Conservation (phyloP, 2,113 vertebrate genomes). For the Centropus unirufus region DNA sequence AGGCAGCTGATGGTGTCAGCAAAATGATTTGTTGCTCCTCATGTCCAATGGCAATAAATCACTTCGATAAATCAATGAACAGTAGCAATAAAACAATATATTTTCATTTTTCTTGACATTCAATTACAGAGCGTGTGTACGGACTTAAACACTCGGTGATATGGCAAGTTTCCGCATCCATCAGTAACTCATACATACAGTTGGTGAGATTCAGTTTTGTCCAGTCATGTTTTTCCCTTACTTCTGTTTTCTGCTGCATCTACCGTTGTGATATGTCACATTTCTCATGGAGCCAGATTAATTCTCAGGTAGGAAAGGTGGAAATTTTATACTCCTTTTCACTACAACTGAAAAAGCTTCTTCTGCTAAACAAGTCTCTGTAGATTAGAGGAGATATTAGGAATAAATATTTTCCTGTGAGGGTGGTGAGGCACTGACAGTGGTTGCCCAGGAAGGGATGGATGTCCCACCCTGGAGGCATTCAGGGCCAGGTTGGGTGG, state of each 20-base stretch:
- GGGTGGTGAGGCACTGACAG: no score
- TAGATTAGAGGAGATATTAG: no score
- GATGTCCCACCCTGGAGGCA: no score
- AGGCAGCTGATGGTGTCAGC: constrained; percentile 84
- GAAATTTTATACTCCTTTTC: not conserved
- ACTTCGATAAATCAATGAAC: constrained; percentile 83
- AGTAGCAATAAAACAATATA: constrained; percentile 84
- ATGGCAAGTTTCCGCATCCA: constrained; percentile 54
- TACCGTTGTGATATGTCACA: not conserved
- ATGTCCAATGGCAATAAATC: constrained; percentile 81
- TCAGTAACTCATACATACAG: constrained; percentile 35
- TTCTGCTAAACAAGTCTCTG: not conserved
- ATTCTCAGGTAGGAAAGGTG: not conserved
- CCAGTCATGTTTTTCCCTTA: not conserved
- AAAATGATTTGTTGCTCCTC: constrained; percentile 80
- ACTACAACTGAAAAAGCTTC: not conserved
- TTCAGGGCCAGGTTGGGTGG: no score
- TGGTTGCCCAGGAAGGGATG: no score
- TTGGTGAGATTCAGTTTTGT: constrained; percentile 12
- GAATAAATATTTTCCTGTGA: no score
- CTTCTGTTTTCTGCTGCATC: constrained; percentile 16
- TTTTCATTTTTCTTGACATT: constrained; percentile 86
- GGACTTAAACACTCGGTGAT: constrained; percentile 71
- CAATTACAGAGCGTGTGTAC: constrained; percentile 79
- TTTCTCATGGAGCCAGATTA: not conserved